These are phyloP conservation scores for Strigamia crassipes DNA, from an alignment of 2,888 invertebrate species.

Conservation along the genomic window DNA sequence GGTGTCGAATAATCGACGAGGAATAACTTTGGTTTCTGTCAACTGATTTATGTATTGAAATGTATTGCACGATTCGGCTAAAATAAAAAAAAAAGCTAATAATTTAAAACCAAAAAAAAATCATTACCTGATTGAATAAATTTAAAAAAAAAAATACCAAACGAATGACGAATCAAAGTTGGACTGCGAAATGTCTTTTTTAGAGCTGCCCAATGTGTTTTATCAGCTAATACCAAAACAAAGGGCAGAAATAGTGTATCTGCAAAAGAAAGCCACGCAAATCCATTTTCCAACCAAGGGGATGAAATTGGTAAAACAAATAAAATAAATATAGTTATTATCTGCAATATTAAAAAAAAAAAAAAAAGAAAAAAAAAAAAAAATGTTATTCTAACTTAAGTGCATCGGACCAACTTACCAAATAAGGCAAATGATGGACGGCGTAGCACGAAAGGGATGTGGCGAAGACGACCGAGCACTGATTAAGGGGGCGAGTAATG, in stretches of 20 bases:
- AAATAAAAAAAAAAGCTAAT: background rate
- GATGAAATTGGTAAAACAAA: constrained; percentile 10
- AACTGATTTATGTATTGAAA: constrained; percentile 26
- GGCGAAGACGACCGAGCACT: constrained; percentile 35
- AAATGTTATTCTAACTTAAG: background rate
- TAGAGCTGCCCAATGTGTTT: background rate
- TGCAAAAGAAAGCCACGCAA: constrained; percentile 22
- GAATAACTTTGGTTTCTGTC: constrained; percentile 4
- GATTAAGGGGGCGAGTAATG: constrained; percentile 10
- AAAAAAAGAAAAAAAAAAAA: background rate
- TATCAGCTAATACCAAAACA: constrained; percentile 15
- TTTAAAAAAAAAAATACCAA: background rate
- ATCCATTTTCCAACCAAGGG: constrained; percentile 29
- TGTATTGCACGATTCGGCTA: constrained; percentile 15
- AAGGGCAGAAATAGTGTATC: background rate
- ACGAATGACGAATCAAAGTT: background rate
- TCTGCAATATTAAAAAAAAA: background rate
- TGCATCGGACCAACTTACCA: background rate
- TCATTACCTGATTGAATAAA: background rate
- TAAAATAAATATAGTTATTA: constrained; percentile 14
- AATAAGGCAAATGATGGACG: constrained; percentile 18
- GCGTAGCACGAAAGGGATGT: constrained; percentile 2
- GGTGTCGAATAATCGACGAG: background rate
- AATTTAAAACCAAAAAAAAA: background rate
- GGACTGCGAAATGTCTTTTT: background rate